Evolutionary conservation across 2,888 invertebrate genomes (phyloP).

Genomic region (Nephrocerus scutellatus): DNA sequence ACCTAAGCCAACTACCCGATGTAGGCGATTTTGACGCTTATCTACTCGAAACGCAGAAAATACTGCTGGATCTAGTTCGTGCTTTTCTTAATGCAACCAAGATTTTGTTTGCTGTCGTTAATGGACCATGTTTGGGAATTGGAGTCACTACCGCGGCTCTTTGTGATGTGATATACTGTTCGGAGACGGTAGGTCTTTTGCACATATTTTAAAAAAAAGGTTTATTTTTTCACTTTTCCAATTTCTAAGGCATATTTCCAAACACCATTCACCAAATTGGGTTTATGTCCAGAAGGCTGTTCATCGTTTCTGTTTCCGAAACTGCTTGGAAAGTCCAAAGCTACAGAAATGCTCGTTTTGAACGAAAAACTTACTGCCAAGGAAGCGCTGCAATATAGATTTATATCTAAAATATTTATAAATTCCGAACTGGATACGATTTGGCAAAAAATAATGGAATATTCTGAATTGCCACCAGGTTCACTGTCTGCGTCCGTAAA

Average conservation of each 20-base stretch:
- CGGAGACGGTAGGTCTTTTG: constrained; percentile 67
- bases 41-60: constrained; percentile 30
- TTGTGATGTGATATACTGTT: constrained; percentile 82
- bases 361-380: constrained; percentile 69
- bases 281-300: constrained; percentile 83
- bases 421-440: constrained; percentile 55
- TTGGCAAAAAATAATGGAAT: constrained; percentile 53
- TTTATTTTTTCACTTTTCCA: constrained; percentile 27
- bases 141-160: constrained; percentile 67
- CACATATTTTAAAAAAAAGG: no score
- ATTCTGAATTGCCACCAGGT: constrained; percentile 50
- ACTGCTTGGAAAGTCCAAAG: constrained; percentile 75
- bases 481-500: constrained; percentile 65
- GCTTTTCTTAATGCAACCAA: constrained; percentile 84
- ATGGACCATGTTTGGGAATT: constrained; percentile 93
- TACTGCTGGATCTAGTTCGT: constrained; percentile 58
- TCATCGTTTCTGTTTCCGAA: constrained; percentile 79
- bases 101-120: constrained; percentile 76
- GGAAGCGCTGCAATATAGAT: constrained; percentile 70
- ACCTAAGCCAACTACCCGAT: constrained; percentile 21
- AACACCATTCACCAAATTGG: constrained; percentile 80
- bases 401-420: constrained; percentile 73
- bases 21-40: constrained; percentile 32
- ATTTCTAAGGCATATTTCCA: constrained; percentile 86
- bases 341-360: constrained; percentile 58